Base-by-base conservation (phyloP, 2,888 invertebrate genomes). In the Psococerastis gibbosa region DNA sequence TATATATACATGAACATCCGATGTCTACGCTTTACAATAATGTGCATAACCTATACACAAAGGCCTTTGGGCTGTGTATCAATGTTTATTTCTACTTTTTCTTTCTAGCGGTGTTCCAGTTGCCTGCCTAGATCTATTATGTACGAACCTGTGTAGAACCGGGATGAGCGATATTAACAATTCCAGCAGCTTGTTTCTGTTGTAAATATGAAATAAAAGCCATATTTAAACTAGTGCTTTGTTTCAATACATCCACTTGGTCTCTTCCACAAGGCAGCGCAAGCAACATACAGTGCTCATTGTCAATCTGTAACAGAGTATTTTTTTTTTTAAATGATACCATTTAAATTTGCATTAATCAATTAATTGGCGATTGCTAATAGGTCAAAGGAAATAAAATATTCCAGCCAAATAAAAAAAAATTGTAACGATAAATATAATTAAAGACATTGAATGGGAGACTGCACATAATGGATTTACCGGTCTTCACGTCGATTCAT, bases 181-280 rank as follows among this genome's bases (percentile, higher is more conserved):
- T 97, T 54, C 97, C 97, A 52, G 97, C 97, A 48, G 97, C 97
- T 68, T 89, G 89, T 65, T 97, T 97, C 58, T 85, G 80, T 66
- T 89, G 87, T 54, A 97, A 70, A 64, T 98, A 98, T 43, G 87
- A 88, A 57, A 97, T 95, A 63, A 97, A 95, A 52, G 91, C 91
- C 49, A 74, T 77, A 53, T 79, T 79, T 52, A 97, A 71, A 61
- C 85, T 87, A 57, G 81, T 81, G 51, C 85, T 85, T 66, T 97
- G 94, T 63, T 88, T 82, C 51, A 89, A 67, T 46, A 94, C 87
- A 62, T 95, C 94, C 67, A 84, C 75, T 60, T 88, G 87, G 64
- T 94, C 89, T 49, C 82, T 78, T 3, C 97, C 97, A 62, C 92
- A 94, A 32, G 95, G 95, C 55, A 97, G 64, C 32, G 95, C 97